Evolutionary conservation across 2,797 vertebrate species (phyloP).

Genomic region (Halcyon smyrnensis): DNA sequence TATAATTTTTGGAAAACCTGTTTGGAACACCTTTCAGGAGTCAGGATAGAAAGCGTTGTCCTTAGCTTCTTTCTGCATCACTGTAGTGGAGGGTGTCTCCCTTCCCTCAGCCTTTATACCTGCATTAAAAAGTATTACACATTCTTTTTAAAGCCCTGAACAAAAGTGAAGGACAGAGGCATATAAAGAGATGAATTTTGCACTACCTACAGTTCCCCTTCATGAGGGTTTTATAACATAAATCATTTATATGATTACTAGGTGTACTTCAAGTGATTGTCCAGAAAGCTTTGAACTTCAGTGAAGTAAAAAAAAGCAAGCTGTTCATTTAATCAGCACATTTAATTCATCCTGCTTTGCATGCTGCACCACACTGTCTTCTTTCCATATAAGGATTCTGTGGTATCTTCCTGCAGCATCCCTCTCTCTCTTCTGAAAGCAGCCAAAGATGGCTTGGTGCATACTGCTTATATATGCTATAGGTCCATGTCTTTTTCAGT

Average conservation of each 20-base stretch:
- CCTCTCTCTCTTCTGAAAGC: slow-evolving; percentile 72
- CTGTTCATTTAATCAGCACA: slow-evolving; percentile 77
- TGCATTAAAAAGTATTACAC: not conserved
- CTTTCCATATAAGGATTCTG: slow-evolving; percentile 79
- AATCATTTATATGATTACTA: slow-evolving; percentile 50
- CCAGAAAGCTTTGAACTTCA: slow-evolving; percentile 72
- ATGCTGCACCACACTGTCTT: slow-evolving; percentile 74
- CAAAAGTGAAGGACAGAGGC: not conserved
- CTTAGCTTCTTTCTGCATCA: not conserved
- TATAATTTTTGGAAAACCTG: not conserved
- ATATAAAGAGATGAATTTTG: not conserved
- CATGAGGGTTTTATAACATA: not conserved
- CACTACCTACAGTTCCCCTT: not conserved
- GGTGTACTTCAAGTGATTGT: slow-evolving; percentile 40
- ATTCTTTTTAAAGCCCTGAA: not conserved
- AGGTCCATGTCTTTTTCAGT: slow-evolving; percentile 40
- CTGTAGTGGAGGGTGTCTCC: not conserved
- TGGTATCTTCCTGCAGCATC: slow-evolving; percentile 70
- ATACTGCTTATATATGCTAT: slow-evolving; percentile 27
- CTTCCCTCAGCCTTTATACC: not conserved
- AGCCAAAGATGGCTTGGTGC: slow-evolving; percentile 77
- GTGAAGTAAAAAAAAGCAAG: slow-evolving; percentile 73
- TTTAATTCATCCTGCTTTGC: slow-evolving; percentile 77
- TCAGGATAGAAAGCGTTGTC: not conserved
- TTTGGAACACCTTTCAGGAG: not conserved